Evolutionary conservation across 1,140 invertebrate species (phyloP).

Genomic region (Ceratina australensis): DNA sequence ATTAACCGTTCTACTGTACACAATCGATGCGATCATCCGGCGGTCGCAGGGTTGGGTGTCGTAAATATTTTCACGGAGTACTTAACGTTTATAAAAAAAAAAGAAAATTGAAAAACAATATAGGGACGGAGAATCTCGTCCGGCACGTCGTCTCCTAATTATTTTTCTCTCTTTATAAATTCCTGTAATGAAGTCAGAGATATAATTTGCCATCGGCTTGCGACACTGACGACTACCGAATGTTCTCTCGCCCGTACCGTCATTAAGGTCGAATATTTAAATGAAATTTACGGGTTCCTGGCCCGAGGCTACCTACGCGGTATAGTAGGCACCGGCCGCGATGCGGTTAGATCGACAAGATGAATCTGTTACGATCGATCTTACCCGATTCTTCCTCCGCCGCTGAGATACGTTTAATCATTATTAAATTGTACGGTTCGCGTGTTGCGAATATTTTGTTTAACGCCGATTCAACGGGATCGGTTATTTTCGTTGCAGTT

Average conservation of each 20-base stretch:
- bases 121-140: no score
- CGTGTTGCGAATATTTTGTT: no score
- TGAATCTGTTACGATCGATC: slow-evolving; percentile 1
- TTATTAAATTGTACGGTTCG: no score
- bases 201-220: slow-evolving; percentile 20
- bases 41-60: background rate
- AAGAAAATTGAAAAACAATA: no score
- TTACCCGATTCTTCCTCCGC: slow-evolving; percentile 5
- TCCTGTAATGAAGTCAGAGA: background rate
- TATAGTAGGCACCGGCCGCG: slow-evolving; percentile 22
- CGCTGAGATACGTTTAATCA: background rate
- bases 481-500: no score
- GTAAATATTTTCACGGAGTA: background rate
- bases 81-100: background rate
- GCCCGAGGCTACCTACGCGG: slow-evolving; percentile 60
- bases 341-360: slow-evolving; percentile 1
- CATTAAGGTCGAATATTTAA: slow-evolving; percentile 79
- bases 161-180: background rate
- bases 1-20: background rate
- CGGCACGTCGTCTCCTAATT: background rate
- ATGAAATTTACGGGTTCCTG: slow-evolving; percentile 75
- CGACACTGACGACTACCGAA: slow-evolving; percentile 69
- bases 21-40: background rate
- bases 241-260: slow-evolving; percentile 62
- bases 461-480: no score